Percentiles rank a stretch among this genome's conserved stretches.
Evolutionary conservation across 2,113 vertebrate species (phyloP).

Genomic region (Typhlomys cinereus): DNA sequence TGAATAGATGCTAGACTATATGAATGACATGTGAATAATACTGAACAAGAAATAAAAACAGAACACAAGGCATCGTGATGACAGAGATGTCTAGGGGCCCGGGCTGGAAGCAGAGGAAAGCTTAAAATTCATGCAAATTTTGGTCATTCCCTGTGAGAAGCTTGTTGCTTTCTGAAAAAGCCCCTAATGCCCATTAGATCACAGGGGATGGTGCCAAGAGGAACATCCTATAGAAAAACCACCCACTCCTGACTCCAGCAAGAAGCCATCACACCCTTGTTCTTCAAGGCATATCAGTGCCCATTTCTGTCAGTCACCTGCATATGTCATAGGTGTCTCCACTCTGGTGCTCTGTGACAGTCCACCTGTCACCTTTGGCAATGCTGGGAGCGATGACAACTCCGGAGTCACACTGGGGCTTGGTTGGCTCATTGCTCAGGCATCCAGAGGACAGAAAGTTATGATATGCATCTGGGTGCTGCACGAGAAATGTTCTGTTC

Average conservation of each 20-base stretch:
- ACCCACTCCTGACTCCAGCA: constrained; percentile 23
- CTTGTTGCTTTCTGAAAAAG: background rate
- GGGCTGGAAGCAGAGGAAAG: background rate
- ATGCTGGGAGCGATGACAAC: constrained; percentile 62
- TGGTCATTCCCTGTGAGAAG: background rate
- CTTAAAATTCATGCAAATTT: background rate
- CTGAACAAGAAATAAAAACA: background rate
- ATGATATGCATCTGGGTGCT: background rate
- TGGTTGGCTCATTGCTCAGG: background rate
- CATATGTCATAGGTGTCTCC: constrained; percentile 47
- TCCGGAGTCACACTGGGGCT: constrained; percentile 21
- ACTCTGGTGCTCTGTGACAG: background rate
- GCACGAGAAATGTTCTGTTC: background rate
- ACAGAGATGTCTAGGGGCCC: background rate
- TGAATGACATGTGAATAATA: background rate
- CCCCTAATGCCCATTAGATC: background rate
- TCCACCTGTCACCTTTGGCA: constrained; percentile 61
- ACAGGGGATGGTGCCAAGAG: background rate
- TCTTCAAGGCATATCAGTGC: background rate
- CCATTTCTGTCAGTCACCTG: constrained; percentile 46
- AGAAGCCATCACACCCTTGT: background rate
- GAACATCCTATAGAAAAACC: background rate
- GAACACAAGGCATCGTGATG: too few species aligned
- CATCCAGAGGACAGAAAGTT: background rate
- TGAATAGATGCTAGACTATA: background rate